Conservation (phyloP, 1,140 invertebrate species). For the Heliconius melpomene region DNA sequence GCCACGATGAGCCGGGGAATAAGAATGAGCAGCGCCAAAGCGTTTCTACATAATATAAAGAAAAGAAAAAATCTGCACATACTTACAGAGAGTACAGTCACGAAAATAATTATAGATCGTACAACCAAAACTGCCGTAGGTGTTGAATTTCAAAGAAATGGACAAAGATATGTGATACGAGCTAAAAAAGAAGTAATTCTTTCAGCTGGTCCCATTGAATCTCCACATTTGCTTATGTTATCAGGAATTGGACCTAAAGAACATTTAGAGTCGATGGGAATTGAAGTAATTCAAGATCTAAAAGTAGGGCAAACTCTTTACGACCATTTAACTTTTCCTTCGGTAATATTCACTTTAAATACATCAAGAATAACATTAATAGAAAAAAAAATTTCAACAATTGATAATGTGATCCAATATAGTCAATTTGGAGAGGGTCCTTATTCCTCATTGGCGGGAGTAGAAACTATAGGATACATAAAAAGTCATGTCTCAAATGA, state of each 20-base stretch:
- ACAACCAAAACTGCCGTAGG: conserved; percentile 83
- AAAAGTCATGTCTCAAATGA: conserved; percentile 82
- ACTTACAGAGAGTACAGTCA: conserved; percentile 80
- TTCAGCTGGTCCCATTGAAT: conserved; percentile 89
- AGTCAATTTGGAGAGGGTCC: conserved; percentile 80
- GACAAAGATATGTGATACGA: conserved; percentile 70
- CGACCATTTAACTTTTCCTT: conserved; percentile 88
- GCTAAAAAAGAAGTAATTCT: conserved; percentile 87
- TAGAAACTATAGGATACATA: conserved; percentile 85
- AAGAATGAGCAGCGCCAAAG: conserved; percentile 81
- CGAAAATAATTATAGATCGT: conserved; percentile 84
- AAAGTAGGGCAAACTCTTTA: conserved; percentile 87
- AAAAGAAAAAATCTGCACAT: conserved; percentile 86
- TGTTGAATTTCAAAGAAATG: conserved; percentile 83
- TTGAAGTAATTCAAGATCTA: conserved; percentile 84
- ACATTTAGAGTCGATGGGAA: conserved; percentile 84
- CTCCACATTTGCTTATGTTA: conserved; percentile 90
- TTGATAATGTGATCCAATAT: conserved; percentile 75
- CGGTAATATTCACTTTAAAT: conserved; percentile 83
- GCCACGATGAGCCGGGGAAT: conserved; percentile 82
- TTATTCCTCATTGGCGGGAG: conserved; percentile 81
- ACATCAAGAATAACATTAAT: conserved; percentile 70
- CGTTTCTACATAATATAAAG: conserved; percentile 82
- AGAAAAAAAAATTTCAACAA: conserved; percentile 73
- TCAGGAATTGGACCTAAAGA: conserved; percentile 89